Base-by-base conservation (phyloP, 2,888 invertebrate genomes). In the Caenorhabditis doughertyi region DNA sequence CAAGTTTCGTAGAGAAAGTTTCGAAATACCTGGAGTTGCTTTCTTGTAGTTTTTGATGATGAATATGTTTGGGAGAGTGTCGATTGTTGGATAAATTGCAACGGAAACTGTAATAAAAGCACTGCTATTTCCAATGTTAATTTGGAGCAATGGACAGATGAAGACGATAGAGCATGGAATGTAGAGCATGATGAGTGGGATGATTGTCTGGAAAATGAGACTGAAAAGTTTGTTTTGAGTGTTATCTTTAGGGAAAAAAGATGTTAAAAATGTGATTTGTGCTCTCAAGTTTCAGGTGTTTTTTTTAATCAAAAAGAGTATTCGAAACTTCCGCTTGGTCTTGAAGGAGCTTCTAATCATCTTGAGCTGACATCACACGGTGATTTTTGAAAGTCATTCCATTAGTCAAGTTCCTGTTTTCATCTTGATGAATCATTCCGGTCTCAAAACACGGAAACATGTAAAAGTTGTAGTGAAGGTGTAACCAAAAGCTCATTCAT, bases 21-120 rank as follows among this genome's bases (percentile, higher is more conserved):
- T 32, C 32, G 32, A 32, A 32, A 32, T 32, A 70, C 68, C 44
- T 29, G 44, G 11, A 4, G 64, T 73, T 2, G 64, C 64, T 64
- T 32, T 64, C 9, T 64, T 49, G 42, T 32, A 73, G 42, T 44
- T 73, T 32, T 64, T 73, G 21, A 73, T 47, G 11, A 73, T 47
- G 8, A 73, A 32, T n/a, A 73, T 42, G 13, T 42, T 73, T 3
- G 73, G 73, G 44, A 73, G 64, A 21, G 73, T 64, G 32, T 73
- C 64, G 25, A 73, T 47, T 8, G 73, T 53, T 7, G 73, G 73
- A 13, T 73, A 64, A n/a, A 73, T 21, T 5, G 65, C 74, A n/a
- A 65, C 65, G 0, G 65, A 65, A 4, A 49, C 55, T 5, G 56
- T 74, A 16, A 74, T 74, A 39, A 74, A 65, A 2, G 56, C 44